Evolutionary conservation across 2,113 vertebrate genomes (phyloP).

Genomic region (Solea senegalensis): DNA sequence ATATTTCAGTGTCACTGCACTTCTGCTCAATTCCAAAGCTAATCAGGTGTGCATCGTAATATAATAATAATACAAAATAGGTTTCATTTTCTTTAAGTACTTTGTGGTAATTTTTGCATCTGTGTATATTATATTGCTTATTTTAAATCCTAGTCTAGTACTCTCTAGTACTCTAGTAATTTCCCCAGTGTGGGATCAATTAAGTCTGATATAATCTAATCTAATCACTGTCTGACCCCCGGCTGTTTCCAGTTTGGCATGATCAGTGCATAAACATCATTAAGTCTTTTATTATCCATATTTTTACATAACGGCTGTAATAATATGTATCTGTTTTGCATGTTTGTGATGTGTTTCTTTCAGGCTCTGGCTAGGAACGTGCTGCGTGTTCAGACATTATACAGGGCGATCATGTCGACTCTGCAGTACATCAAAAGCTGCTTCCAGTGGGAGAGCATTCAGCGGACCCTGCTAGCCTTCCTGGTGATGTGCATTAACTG

Average conservation of each 20-base stretch:
- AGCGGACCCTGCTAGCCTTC: constrained; percentile 90
- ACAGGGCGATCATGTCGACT: constrained; percentile 86
- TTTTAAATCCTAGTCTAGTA: too few species aligned
- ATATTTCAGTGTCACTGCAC: too few species aligned
- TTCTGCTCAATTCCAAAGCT: too few species aligned
- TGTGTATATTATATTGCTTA: too few species aligned
- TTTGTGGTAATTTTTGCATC: too few species aligned
- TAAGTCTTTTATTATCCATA: not conserved
- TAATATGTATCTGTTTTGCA: constrained; percentile 20
- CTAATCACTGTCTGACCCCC: not conserved
- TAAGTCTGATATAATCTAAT: too few species aligned
- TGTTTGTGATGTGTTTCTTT: constrained; percentile 34
- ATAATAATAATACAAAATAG: too few species aligned
- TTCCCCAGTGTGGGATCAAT: too few species aligned
- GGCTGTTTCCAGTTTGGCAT: not conserved
- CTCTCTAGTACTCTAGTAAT: too few species aligned
- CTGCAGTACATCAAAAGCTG: constrained; percentile 95
- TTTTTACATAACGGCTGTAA: not conserved
- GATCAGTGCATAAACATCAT: not conserved
- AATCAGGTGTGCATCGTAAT: too few species aligned
- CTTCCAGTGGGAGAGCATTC: constrained; percentile 94
- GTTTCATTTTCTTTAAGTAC: too few species aligned
- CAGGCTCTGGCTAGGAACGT: constrained; percentile 94
- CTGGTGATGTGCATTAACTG: constrained; percentile 83
- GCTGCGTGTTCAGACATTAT: constrained; percentile 89